Evolutionary conservation across 1,140 invertebrate species (phyloP), one percentile per base, ranked within the genome.

Genomic region (Solen grandis): DNA sequence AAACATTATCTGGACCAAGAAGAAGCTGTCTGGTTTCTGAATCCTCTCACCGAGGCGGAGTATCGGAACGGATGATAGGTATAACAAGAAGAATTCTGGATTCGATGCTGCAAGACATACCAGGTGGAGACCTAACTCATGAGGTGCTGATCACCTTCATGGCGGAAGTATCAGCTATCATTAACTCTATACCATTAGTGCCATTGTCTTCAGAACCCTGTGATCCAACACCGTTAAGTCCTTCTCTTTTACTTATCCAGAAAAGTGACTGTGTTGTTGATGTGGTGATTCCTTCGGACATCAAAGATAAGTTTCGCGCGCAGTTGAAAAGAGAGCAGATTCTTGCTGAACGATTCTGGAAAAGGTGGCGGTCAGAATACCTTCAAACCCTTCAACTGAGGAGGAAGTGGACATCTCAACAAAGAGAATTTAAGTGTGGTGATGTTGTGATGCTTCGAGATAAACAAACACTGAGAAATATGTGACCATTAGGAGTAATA

Each of bases 11-110:
- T 76, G n/a, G 60, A 75, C 27, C 35, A 50, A 25, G 4, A n/a
- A 13, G 29, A 29, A 36, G 50, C 35, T 36, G 52, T 25, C 31
- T 81, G 81, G 75, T 54, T 33, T 33, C 57, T 84, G 16, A 84
- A 82, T 54, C 72, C 82, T 38, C 82, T 79, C 76, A 83, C 69
- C 52, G 76, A 50, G 77, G 77, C 29, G 68, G 77, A 19, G 62
- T 46, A 13, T 79, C 29, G 75, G 81, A 79, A 73, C 36, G 81
- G 38, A 52, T 83, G 14, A 83, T 83, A n/a, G 63, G 74, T 13
- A 35, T 55, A 29, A 41, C 50, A 29, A 62, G 52, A 35, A 54
- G 65, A 25, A 68, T 79, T 22, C 22, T 83, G 10, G 50, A 75
- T 35, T 36, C 62, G n/a, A 59, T 63, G 52, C 55, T 83, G n/a